phyloP scores from a whole-genome alignment of 1,140 invertebrate genomes.

The Ylistrum balloti region DNA sequence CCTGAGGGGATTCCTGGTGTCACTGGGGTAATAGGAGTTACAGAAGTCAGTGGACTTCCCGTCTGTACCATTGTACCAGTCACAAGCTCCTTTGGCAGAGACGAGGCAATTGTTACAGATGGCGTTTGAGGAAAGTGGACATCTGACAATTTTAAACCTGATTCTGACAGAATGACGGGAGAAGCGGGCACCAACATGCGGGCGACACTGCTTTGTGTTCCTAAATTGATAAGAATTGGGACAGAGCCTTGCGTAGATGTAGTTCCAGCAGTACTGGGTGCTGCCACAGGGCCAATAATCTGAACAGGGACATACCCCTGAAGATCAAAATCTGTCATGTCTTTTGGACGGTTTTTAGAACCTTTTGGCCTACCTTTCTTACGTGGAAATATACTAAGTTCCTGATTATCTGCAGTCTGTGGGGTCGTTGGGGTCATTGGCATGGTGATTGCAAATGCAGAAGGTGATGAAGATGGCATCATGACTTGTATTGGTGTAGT shows the following conservation, averaged over 20 bases:
- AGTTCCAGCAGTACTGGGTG: not conserved
- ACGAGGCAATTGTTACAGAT: not conserved
- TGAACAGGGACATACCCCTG: constrained; percentile 44
- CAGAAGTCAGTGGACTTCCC: not conserved
- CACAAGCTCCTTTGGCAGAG: not conserved
- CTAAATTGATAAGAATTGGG: not conserved
- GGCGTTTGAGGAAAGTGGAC: not conserved
- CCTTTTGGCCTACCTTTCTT: constrained; percentile 14
- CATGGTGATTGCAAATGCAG: not conserved
- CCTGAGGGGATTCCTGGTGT: not conserved
- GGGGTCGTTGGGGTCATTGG: constrained; percentile 8
- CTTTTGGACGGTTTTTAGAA: not conserved
- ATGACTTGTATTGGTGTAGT: not conserved
- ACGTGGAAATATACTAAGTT: constrained; percentile 1
- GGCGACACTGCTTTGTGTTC: not conserved
- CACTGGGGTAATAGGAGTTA: not conserved
- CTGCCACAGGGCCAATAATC: constrained; percentile 44
- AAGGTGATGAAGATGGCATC: not conserved
- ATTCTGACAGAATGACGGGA: not conserved
- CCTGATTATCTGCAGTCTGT: not conserved
- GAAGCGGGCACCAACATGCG: not conserved
- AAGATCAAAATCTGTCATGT: not conserved
- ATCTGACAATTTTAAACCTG: not conserved
- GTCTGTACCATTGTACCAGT: not conserved
- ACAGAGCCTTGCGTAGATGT: not conserved